Evolutionary conservation across 2,113 vertebrate genomes (phyloP).

Genomic region (Rhagologus leucostigma): DNA sequence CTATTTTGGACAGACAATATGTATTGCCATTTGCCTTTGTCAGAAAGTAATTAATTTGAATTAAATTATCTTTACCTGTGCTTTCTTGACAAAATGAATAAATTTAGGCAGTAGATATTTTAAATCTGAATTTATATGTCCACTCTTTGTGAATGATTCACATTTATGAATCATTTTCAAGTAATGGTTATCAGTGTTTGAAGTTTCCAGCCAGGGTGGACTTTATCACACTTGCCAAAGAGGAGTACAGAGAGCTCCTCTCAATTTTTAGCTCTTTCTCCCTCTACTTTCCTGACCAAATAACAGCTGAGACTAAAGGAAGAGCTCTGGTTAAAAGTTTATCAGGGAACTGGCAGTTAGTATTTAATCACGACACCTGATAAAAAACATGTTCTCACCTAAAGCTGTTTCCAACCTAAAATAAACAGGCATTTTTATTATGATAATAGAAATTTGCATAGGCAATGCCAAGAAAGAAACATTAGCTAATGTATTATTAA

Average conservation of each 20-base stretch:
- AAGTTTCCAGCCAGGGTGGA: not conserved
- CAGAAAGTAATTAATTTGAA: not conserved
- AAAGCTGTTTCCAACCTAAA: slow-evolving; percentile 24
- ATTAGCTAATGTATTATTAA: slow-evolving; percentile 51
- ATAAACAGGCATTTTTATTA: slow-evolving; percentile 29
- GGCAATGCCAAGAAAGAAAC: slow-evolving; percentile 8
- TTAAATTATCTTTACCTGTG: not conserved
- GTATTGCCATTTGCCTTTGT: not conserved
- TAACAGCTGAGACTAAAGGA: not conserved
- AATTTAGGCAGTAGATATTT: not conserved
- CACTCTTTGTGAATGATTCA: not conserved
- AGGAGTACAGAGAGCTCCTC: not conserved
- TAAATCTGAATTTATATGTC: not conserved
- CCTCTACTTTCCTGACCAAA: not conserved
- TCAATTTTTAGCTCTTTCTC: not conserved
- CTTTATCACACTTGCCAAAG: not conserved
- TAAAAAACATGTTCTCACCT: not conserved
- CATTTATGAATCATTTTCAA: not conserved
- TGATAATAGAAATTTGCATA: slow-evolving; percentile 32
- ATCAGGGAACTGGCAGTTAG: not conserved
- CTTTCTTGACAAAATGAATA: not conserved
- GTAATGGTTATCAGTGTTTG: not conserved
- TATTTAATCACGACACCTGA: not conserved
- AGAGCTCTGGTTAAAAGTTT: not conserved
- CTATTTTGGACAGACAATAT: not conserved